These are phyloP conservation scores for Pachyseris speciosa DNA, from an alignment of 64 coral and sea anemone species.

Conservation along the genomic window DNA sequence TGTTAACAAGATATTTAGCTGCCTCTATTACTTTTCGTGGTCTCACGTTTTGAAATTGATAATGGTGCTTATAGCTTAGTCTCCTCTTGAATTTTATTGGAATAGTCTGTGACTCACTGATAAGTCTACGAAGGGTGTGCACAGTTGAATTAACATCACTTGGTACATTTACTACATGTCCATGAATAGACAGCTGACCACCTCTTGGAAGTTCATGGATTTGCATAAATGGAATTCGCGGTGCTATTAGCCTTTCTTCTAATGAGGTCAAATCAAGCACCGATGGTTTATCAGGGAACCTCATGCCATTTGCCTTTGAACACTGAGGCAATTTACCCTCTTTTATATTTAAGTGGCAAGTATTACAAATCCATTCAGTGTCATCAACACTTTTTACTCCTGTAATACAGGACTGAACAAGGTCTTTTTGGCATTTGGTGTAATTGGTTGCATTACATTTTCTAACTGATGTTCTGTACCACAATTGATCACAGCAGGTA, in stretches of 20 bases:
- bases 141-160: constrained; percentile 65
- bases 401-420: constrained; percentile 55
- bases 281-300: constrained; percentile 40
- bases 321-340: constrained; percentile 24
- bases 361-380: constrained; percentile 75
- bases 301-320: constrained; percentile 42
- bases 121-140: not conserved
- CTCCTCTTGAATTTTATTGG: constrained; percentile 57
- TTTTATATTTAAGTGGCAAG: constrained; percentile 63
- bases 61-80: constrained; percentile 62
- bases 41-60: constrained; percentile 48
- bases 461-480: constrained; percentile 73
- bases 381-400: constrained; percentile 52
- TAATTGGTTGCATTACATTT: constrained; percentile 60
- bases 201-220: constrained; percentile 45
- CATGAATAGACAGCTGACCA: no score
- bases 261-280: constrained; percentile 39
- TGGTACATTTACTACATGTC: constrained; percentile 65
- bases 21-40: constrained; percentile 51
- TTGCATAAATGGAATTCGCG: constrained; percentile 40
- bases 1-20: constrained; percentile 39
- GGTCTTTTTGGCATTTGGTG: constrained; percentile 27
- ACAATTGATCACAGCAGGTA: constrained; percentile 81
- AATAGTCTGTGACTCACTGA: constrained; percentile 68
- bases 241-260: constrained; percentile 53